Evolutionary conservation across 2,113 vertebrate species (phyloP), one percentile per base, ranked within the genome.

Genomic region (Monopterus albus): DNA sequence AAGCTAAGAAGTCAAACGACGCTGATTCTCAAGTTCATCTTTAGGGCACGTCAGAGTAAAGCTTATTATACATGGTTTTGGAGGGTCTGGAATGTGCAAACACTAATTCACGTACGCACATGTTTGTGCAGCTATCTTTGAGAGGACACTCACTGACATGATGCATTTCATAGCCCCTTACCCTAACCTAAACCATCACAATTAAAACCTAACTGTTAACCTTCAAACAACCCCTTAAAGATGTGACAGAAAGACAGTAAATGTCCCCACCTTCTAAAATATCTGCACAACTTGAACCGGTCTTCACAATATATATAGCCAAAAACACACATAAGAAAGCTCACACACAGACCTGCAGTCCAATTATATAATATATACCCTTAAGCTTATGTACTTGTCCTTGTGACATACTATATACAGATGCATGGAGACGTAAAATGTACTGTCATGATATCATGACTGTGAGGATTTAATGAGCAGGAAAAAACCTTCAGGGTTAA

Each of bases 11-110:
- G 82, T 82, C 84, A 91, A 86, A 87, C 66, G 56, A 79, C 73
- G 77, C 52, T 77, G 79, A 85, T 84, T 81, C 61, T 73, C 73
- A 65, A 83, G 88, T 89, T 91, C 87, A 91, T 91, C 82, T 86
- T 70, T 56, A 69, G 90, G 90, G 72, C 87, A 89, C 20, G 72
- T 81, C 73, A 70, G 74, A 80, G 70, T 79, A 75, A 87, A 88
- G 87, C 85, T 85, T 68, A 72, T 90, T 87, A 87, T 75, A 40
- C 72, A 69, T 74, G 58, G 49, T 39, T 81, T 29, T 47, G 40
- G 42, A 61, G 59, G 56, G 29, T 51, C 46, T 55, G 83, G 86
- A 83, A 89, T 87, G 83, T 79, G 71, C 65, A 76, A 81, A 68
- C 61, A 60, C 33, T 67, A 46, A 66, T 61, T 56, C 52, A 36